A percentile compares a stretch with the other conserved stretches of the same genome.
phyloP scores from a whole-genome alignment of 2,888 invertebrate species.

The Chironomus riparius region DNA sequence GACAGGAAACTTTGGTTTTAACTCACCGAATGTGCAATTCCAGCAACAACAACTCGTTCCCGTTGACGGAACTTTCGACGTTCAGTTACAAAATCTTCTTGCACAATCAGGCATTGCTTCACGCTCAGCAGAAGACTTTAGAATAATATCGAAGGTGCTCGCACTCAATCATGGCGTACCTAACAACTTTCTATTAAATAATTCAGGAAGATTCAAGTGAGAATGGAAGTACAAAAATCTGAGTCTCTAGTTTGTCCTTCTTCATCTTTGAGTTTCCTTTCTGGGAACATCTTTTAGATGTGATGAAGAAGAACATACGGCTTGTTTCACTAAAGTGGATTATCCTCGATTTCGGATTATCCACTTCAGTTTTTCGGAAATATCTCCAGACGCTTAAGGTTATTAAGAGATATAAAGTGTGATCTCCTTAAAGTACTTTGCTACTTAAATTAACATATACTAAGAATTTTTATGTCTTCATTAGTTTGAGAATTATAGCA shows the following conservation, averaged over 20 bases:
- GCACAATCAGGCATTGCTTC: constrained; percentile 56
- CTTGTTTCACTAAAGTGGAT: too few relatives aligned
- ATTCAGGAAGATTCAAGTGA: constrained; percentile 6
- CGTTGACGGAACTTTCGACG: constrained; percentile 21
- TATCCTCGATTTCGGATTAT: too few relatives aligned
- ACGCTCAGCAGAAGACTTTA: constrained; percentile 61
- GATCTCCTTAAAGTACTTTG: too few relatives aligned
- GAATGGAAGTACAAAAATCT: constrained; percentile 1
- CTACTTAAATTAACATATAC: too few relatives aligned
- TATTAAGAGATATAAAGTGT: too few relatives aligned
- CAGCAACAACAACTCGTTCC: constrained; percentile 29
- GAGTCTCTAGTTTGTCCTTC: neutral
- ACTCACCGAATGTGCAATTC: constrained; percentile 43
- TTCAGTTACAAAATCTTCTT: constrained; percentile 55
- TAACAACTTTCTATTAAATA: neutral
- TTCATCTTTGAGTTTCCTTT: neutral
- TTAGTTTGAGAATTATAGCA: too few relatives aligned
- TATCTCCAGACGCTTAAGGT: too few relatives aligned
- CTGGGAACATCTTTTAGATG: neutral
- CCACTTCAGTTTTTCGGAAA: too few relatives aligned
- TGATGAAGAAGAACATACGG: too few relatives aligned
- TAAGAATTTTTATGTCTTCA: too few relatives aligned
- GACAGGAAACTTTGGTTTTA: constrained; percentile 56
- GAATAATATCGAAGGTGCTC: constrained; percentile 71
- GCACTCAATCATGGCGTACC: constrained; percentile 67